A percentile compares a stretch with the other conserved stretches of the same genome.
phyloP scores from a whole-genome alignment of 2,888 invertebrate species.

The Drosophila tanythrix region DNA sequence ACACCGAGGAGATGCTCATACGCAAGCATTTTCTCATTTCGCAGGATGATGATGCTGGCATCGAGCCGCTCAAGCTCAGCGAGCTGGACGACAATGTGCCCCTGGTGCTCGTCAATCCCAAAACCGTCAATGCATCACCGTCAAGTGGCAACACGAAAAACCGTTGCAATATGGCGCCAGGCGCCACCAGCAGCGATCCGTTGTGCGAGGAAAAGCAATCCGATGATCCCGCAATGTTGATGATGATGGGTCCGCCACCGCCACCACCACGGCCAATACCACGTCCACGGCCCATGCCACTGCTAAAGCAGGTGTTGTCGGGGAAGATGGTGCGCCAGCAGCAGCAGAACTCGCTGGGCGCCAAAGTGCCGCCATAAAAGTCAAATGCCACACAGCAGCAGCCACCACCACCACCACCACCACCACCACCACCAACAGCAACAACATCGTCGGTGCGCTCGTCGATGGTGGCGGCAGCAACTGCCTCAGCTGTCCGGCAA shows the following conservation, averaged over 20 bases:
- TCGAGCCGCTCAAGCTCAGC: conserved; percentile 63
- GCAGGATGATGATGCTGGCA: conserved; percentile 60
- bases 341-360: background rate
- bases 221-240: background rate
- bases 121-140: background rate
- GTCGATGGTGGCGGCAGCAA: background rate
- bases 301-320: background rate
- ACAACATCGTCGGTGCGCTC: background rate
- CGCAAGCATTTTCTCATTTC: conserved; percentile 77
- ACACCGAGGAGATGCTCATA: conserved; percentile 78
- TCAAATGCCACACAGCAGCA: background rate
- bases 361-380: background rate
- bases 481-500: conserved; percentile 1
- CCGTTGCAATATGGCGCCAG: background rate
- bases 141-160: background rate
- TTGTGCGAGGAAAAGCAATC: background rate
- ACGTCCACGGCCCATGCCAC: background rate
- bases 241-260: background rate
- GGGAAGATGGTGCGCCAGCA: background rate
- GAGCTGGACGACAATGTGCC: conserved; percentile 62
- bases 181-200: background rate
- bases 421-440: conserved; percentile 3
- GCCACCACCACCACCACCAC: background rate
- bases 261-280: background rate
- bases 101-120: conserved; percentile 41